These are phyloP conservation scores for Papilio gigon DNA, from an alignment of 2,888 invertebrate genomes.

Conservation along the genomic window DNA sequence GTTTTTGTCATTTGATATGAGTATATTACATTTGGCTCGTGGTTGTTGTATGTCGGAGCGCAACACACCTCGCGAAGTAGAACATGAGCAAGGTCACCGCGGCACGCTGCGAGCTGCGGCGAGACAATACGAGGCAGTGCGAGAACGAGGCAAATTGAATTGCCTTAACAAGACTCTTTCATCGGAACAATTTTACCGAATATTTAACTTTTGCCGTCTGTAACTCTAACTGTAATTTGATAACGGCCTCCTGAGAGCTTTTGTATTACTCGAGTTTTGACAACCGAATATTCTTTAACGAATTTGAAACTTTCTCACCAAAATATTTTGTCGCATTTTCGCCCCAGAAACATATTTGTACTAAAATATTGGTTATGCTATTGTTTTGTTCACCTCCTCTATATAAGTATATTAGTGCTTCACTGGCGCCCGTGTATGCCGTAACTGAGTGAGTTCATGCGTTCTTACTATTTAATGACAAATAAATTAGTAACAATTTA, in stretches of 20 bases:
- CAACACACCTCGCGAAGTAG: background rate
- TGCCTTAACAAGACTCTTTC: conserved; percentile 18
- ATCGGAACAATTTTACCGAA: conserved; percentile 14
- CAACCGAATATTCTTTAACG: conserved; percentile 7
- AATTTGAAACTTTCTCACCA: conserved; percentile 1
- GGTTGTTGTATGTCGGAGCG: background rate
- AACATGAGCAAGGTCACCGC: background rate
- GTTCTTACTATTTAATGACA: background rate
- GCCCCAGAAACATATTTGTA: background rate
- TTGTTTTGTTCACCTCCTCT: background rate
- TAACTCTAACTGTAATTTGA: conserved; percentile 15
- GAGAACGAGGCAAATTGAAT: conserved; percentile 18
- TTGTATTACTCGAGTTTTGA: conserved; percentile 10
- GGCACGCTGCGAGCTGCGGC: background rate
- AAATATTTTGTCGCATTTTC: background rate
- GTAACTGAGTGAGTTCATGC: too few species aligned
- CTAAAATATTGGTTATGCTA: background rate
- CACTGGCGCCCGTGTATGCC: too few species aligned
- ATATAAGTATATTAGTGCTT: too few species aligned
- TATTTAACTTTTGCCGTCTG: conserved; percentile 9
- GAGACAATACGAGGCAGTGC: background rate
- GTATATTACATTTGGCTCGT: too few species aligned
- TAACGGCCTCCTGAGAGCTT: conserved; percentile 8
- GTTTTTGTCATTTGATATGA: too few species aligned
- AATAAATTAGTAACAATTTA: background rate